These are phyloP conservation scores for Acronicta psi DNA, from an alignment of 2,888 invertebrate genomes.

Conservation along the genomic window DNA sequence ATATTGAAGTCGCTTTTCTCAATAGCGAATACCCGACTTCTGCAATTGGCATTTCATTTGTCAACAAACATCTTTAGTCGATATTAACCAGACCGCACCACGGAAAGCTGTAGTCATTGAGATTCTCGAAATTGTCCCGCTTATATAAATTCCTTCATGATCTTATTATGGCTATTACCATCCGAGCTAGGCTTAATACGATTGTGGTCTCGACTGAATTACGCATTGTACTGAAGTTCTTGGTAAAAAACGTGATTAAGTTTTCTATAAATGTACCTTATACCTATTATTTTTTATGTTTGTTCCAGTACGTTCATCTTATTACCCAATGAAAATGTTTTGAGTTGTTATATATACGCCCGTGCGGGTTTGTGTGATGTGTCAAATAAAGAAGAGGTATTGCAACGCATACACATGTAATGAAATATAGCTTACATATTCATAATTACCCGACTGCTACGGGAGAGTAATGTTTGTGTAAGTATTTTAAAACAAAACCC, in stretches of 20 bases:
- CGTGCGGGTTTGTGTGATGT: too few relatives aligned
- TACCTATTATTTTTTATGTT: too few relatives aligned
- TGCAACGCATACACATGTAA: too few relatives aligned
- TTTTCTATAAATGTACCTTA: not conserved
- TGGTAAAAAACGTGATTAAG: slow-evolving; percentile 32
- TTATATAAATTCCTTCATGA: slow-evolving; percentile 63
- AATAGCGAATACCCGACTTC: slow-evolving; percentile 25
- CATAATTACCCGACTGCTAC: too few relatives aligned
- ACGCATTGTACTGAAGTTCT: slow-evolving; percentile 59
- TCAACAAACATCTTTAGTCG: slow-evolving; percentile 49
- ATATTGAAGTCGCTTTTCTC: slow-evolving; percentile 32
- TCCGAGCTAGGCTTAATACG: slow-evolving; percentile 60
- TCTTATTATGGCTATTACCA: slow-evolving; percentile 60
- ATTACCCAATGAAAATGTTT: too few relatives aligned
- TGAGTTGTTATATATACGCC: too few relatives aligned
- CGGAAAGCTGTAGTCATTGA: slow-evolving; percentile 46
- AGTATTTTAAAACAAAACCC: too few relatives aligned
- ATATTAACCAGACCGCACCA: slow-evolving; percentile 26
- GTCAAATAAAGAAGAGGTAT: too few relatives aligned
- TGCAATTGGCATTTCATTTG: slow-evolving; percentile 53
- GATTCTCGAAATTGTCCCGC: slow-evolving; percentile 50
- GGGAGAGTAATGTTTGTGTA: too few relatives aligned
- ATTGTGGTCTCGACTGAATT: slow-evolving; percentile 53
- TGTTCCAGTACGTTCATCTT: too few relatives aligned
- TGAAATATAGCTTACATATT: too few relatives aligned